phyloP scores from a whole-genome alignment of 2,888 invertebrate species.

The Hyles lineata region DNA sequence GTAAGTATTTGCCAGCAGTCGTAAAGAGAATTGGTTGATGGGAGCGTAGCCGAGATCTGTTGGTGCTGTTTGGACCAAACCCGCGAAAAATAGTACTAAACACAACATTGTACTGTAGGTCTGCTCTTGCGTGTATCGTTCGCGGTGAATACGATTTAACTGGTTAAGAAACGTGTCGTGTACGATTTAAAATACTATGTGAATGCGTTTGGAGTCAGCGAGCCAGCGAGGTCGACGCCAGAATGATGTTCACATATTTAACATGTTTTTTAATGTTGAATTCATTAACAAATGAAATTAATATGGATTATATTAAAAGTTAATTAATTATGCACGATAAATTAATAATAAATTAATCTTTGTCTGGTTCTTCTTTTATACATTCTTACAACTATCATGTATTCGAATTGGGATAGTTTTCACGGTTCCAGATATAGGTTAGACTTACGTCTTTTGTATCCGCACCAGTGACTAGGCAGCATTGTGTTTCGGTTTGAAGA shows the following conservation, averaged over 20 bases:
- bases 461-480: too few species aligned
- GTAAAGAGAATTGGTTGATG: constrained; percentile 70
- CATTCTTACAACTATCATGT: not conserved
- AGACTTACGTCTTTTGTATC: too few species aligned
- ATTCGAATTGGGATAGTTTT: too few species aligned
- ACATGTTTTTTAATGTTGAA: not conserved
- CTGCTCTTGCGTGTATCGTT: constrained; percentile 59
- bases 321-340: too few species aligned
- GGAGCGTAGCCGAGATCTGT: constrained; percentile 58
- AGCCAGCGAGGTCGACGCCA: constrained; percentile 27
- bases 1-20: constrained; percentile 70
- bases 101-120: constrained; percentile 49
- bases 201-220: constrained; percentile 26
- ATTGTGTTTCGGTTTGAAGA: too few species aligned
- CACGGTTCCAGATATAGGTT: too few species aligned
- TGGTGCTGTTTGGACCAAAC: constrained; percentile 61
- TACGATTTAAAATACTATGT: constrained; percentile 29
- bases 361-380: not conserved
- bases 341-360: too few species aligned
- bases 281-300: not conserved
- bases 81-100: constrained; percentile 43
- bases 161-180: constrained; percentile 61
- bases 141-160: constrained; percentile 68
- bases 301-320: not conserved
- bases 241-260: not conserved